phyloP scores from a whole-genome alignment of 2,113 vertebrate species.

The Anoura caudifer region DNA sequence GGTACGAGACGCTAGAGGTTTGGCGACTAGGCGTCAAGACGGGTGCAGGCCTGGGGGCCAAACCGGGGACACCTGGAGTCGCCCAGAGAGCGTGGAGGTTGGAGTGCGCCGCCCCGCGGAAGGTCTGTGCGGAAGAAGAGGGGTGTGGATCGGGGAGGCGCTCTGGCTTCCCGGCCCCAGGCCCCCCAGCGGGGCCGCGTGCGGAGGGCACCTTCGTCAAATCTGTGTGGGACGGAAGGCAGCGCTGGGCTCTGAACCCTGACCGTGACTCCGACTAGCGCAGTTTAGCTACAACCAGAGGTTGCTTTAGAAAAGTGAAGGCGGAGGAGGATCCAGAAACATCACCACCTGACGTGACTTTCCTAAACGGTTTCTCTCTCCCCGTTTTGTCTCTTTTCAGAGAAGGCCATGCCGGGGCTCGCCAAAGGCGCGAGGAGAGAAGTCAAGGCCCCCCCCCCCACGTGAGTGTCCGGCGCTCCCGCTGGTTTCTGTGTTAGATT shows the following conservation, averaged over 20 bases:
- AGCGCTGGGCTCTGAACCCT: not conserved
- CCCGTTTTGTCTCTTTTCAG: too few relatives aligned
- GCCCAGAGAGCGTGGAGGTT: conserved; percentile 46
- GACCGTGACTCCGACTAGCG: not conserved
- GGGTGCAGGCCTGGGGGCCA: not conserved
- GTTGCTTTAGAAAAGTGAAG: not conserved
- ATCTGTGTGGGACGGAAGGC: not conserved
- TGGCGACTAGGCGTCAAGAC: not conserved
- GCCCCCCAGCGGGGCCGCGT: not conserved
- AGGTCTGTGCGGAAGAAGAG: conserved; percentile 49
- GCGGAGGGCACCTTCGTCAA: not conserved
- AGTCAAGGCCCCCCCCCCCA: too few relatives aligned
- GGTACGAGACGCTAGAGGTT: not conserved
- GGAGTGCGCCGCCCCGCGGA: conserved; percentile 7
- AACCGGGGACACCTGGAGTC: too few relatives aligned
- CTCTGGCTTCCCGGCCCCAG: not conserved
- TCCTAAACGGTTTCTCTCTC: too few relatives aligned
- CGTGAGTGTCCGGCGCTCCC: too few relatives aligned
- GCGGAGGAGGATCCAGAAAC: too few relatives aligned
- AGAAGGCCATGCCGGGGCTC: too few relatives aligned
- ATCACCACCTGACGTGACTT: too few relatives aligned
- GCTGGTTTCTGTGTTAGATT: too few relatives aligned
- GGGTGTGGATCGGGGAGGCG: conserved; percentile 68
- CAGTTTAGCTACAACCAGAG: not conserved
- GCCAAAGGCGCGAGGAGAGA: too few relatives aligned